Evolutionary conservation across 92 coral and sea anemone species (phyloP).

Genomic region (Parazoanthus swiftii): DNA sequence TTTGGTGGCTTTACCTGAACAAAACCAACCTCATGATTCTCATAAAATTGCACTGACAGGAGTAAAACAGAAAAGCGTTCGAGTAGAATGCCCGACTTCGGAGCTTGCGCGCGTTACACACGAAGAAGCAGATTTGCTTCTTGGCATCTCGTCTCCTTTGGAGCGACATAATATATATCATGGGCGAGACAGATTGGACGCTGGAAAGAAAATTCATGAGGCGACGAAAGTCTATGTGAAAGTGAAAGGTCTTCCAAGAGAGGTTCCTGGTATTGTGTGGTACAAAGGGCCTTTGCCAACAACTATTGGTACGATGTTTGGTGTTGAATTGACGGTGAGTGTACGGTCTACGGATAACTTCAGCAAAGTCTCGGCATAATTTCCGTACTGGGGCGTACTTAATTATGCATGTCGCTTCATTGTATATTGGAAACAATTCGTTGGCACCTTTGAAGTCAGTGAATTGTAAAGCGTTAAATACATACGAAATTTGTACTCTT

Average conservation of each 20-base stretch:
- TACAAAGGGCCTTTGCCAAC: conserved; percentile 66
- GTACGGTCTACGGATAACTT: too few species aligned
- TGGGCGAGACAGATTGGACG: conserved; percentile 52
- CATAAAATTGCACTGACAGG: conserved; percentile 53
- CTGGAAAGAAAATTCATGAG: conserved; percentile 44
- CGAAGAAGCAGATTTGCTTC: conserved; percentile 61
- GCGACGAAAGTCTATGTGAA: conserved; percentile 59
- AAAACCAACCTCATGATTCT: conserved; percentile 60
- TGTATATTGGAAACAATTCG: too few species aligned
- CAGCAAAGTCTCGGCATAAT: too few species aligned
- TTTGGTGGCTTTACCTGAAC: conserved; percentile 59
- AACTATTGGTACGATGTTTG: conserved; percentile 68
- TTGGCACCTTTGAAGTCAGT: too few species aligned
- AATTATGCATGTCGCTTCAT: too few species aligned
- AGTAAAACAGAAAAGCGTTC: conserved; percentile 31
- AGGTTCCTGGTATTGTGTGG: conserved; percentile 63
- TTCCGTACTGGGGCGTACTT: too few species aligned
- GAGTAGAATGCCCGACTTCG: conserved; percentile 36
- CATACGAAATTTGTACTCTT: too few species aligned
- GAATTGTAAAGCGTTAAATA: too few species aligned
- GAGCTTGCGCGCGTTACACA: conserved; percentile 38
- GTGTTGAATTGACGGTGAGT: conserved; percentile 73
- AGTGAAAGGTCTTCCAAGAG: conserved; percentile 41
- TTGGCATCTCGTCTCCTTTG: conserved; percentile 52
- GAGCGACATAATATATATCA: conserved; percentile 55